Percentiles rank a stretch among this genome's conserved stretches.
phyloP scores from a whole-genome alignment of 1,140 invertebrate species.

The Bradynema listronoti region DNA sequence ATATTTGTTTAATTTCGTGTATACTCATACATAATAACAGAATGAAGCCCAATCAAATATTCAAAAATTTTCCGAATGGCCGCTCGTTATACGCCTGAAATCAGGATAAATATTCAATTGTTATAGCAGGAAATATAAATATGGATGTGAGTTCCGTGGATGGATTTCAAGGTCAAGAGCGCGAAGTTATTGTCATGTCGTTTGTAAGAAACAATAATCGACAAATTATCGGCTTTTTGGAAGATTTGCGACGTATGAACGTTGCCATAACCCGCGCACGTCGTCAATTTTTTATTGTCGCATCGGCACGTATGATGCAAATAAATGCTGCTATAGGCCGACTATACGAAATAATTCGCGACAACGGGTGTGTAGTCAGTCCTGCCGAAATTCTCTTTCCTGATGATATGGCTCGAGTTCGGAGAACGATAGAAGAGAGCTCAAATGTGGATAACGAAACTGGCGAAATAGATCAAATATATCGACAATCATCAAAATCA shows the following conservation, averaged over 20 bases:
- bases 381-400: neutral
- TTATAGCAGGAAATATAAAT: neutral
- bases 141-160: conserved; percentile 42
- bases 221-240: conserved; percentile 28
- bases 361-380: neutral
- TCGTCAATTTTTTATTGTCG: conserved; percentile 39
- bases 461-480: too few species aligned
- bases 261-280: conserved; percentile 42
- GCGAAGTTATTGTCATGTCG: conserved; percentile 48
- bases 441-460: too few species aligned
- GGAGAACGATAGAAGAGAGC: too few species aligned
- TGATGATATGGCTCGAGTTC: too few species aligned
- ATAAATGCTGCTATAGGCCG: neutral
- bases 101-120: neutral
- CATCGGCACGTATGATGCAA: conserved; percentile 3
- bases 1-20: neutral
- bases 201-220: conserved; percentile 38
- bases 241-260: conserved; percentile 34
- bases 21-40: neutral
- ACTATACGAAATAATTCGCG: neutral
- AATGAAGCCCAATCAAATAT: neutral
- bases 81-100: neutral
- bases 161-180: conserved; percentile 44
- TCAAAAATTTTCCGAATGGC: neutral
- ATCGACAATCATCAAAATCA: too few species aligned